phyloP scores from a whole-genome alignment of 2,797 vertebrate species.

The Eospalax fontanierii region DNA sequence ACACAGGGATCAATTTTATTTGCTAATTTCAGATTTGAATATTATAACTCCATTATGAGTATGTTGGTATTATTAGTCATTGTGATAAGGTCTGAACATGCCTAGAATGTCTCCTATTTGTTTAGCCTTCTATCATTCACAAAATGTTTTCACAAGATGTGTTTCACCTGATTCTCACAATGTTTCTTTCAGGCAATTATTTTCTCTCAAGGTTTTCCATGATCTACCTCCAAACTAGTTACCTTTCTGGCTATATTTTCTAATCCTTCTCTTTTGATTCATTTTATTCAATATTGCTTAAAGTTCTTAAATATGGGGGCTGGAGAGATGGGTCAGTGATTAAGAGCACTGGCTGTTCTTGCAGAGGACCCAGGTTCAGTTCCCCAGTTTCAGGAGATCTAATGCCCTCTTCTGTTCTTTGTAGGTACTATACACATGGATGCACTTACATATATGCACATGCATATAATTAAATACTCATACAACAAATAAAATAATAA shows the following conservation, averaged over 20 bases:
- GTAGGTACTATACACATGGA: too few relatives aligned
- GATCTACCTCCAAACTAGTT: neutral
- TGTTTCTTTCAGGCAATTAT: neutral
- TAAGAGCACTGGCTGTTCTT: too few relatives aligned
- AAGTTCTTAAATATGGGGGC: neutral
- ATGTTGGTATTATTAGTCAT: neutral
- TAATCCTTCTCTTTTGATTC: neutral
- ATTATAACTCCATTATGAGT: neutral
- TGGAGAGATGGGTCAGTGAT: too few relatives aligned
- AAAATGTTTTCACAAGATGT: neutral
- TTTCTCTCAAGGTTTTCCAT: neutral
- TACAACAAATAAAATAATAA: too few relatives aligned
- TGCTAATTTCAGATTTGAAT: conserved; percentile 10
- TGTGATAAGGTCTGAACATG: neutral
- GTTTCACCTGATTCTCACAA: neutral
- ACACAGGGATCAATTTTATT: neutral
- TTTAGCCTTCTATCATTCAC: neutral
- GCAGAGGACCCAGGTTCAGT: too few relatives aligned
- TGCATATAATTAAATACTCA: too few relatives aligned
- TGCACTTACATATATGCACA: too few relatives aligned
- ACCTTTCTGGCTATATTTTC: neutral
- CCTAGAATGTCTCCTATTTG: neutral
- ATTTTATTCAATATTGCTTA: neutral
- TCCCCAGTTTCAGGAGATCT: too few relatives aligned
- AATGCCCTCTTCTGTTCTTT: too few relatives aligned